phyloP scores from a whole-genome alignment of 1,140 invertebrate species.

The Euwallacea fornicatus region DNA sequence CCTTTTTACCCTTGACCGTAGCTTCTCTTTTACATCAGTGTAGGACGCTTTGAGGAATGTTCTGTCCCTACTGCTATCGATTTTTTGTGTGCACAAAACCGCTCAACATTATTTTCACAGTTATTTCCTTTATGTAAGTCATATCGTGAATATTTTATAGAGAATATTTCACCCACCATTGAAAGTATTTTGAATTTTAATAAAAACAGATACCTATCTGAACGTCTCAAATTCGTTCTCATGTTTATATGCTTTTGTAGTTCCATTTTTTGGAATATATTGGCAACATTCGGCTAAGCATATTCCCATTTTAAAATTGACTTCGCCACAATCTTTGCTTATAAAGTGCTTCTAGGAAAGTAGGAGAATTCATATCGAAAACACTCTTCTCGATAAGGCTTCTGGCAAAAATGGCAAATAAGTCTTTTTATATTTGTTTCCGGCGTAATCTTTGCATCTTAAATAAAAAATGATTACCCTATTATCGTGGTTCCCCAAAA shows the following conservation, averaged over 20 bases:
- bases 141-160: too few relatives aligned
- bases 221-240: slow-evolving; percentile 8
- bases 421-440: slow-evolving; percentile 15
- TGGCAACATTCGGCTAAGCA: slow-evolving; percentile 10
- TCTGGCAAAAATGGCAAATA: slow-evolving; percentile 1
- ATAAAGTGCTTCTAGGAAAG: slow-evolving; percentile 16
- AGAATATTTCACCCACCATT: neutral
- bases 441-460: slow-evolving; percentile 12
- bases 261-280: slow-evolving; percentile 11
- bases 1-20: too few relatives aligned
- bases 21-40: too few relatives aligned
- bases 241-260: slow-evolving; percentile 14
- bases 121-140: too few relatives aligned
- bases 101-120: too few relatives aligned
- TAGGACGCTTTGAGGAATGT: too few relatives aligned
- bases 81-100: too few relatives aligned
- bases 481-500: slow-evolving; percentile 14
- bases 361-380: slow-evolving; percentile 12
- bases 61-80: too few relatives aligned
- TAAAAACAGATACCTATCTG: slow-evolving; percentile 5
- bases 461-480: slow-evolving; percentile 16
- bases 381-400: slow-evolving; percentile 4
- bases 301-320: slow-evolving; percentile 21
- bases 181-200: neutral
- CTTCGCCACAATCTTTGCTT: slow-evolving; percentile 19